Evolutionary conservation across 2,113 vertebrate species (phyloP).

Genomic region (Garra rufa): DNA sequence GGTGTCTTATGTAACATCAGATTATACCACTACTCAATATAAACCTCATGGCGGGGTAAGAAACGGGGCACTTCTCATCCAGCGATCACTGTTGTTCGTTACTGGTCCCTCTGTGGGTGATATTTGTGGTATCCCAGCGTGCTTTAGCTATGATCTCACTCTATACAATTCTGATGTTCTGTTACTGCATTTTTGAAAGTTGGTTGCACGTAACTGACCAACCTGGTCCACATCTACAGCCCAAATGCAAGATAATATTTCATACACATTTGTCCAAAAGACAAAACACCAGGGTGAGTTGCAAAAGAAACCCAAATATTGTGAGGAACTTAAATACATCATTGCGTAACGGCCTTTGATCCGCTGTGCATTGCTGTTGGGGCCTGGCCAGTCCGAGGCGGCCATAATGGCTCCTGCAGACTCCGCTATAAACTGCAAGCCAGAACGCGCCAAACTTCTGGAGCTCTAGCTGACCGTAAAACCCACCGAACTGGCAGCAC

Average conservation of each 20-base stretch:
- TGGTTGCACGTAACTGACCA: background rate
- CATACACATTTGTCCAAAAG: conserved; percentile 35
- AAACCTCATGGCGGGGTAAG: conserved; percentile 45
- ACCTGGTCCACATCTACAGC: background rate
- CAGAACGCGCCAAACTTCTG: conserved; percentile 19
- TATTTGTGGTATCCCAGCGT: conserved; percentile 55
- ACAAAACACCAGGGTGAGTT: background rate
- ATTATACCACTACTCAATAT: conserved; percentile 32
- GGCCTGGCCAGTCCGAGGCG: background rate
- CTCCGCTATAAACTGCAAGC: conserved; percentile 48
- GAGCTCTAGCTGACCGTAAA: conserved; percentile 45
- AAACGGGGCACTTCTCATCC: background rate
- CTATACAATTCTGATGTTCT: background rate
- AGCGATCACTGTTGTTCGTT: conserved; percentile 3
- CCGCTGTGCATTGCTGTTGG: conserved; percentile 41
- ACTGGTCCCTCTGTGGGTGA: background rate
- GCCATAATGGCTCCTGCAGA: conserved; percentile 62
- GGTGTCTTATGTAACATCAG: conserved; percentile 42
- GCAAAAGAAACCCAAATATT: conserved; percentile 40
- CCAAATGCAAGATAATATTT: conserved; percentile 27
- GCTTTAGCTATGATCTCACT: conserved; percentile 54
- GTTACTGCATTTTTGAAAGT: background rate
- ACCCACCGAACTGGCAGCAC: conserved; percentile 50
- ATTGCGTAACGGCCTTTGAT: conserved; percentile 56
- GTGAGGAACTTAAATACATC: conserved; percentile 36